These are phyloP conservation scores for Drosophila eugracilis DNA, from an alignment of 1,140 invertebrate genomes.

Conservation along the genomic window DNA sequence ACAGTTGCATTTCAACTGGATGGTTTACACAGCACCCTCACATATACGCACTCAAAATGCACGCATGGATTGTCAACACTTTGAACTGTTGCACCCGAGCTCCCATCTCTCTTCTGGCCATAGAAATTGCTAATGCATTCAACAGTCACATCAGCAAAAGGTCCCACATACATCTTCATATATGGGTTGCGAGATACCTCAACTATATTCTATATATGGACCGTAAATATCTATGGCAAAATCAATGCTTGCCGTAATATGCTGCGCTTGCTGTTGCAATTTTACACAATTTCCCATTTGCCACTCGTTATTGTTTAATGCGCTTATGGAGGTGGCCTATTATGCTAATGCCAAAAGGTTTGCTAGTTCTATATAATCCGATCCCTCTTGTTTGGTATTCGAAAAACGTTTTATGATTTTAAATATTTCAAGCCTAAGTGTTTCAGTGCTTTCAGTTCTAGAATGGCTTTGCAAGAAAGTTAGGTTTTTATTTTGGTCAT, in stretches of 20 bases:
- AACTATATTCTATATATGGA: conserved; percentile 3
- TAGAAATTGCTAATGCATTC: conserved; percentile 54
- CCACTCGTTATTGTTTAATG: conserved; percentile 47
- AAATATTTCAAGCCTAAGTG: too few relatives aligned
- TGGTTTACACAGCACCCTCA: background rate
- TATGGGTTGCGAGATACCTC: conserved; percentile 15
- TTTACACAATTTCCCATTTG: conserved; percentile 55
- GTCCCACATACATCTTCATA: conserved; percentile 15
- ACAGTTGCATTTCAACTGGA: background rate
- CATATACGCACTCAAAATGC: conserved; percentile 21
- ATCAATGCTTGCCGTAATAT: conserved; percentile 53
- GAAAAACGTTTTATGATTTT: background rate
- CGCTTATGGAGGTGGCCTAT: conserved; percentile 13
- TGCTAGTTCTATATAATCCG: conserved; percentile 3
- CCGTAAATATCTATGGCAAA: conserved; percentile 23
- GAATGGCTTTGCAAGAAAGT: too few relatives aligned
- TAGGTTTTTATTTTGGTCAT: too few relatives aligned
- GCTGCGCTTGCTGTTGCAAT: conserved; percentile 50
- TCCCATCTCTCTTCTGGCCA: conserved; percentile 7
- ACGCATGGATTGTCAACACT: conserved; percentile 70
- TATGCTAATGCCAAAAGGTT: conserved; percentile 5
- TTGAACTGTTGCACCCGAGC: conserved; percentile 30
- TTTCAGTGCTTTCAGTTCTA: background rate
- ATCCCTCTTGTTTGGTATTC: background rate
- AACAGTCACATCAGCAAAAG: conserved; percentile 41